Conservation (phyloP, 2,113 vertebrate genomes). For the Datnioides undecimradiatus region DNA sequence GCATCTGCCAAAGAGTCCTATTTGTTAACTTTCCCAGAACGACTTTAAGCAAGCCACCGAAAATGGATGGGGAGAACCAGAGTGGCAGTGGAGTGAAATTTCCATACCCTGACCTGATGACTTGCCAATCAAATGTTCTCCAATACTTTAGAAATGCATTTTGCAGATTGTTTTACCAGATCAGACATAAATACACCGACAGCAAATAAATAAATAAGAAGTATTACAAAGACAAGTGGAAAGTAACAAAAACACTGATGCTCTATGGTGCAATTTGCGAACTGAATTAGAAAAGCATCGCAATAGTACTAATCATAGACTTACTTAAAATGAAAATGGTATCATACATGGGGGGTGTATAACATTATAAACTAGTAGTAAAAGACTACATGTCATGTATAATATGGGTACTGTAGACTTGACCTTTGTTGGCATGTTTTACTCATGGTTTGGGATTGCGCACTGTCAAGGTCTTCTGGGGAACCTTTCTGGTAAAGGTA, state of each 20-base stretch:
- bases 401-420: neutral
- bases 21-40: neutral
- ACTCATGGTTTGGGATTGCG: constrained; percentile 6
- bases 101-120: neutral
- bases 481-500: no score
- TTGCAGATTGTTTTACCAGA: neutral
- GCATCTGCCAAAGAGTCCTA: neutral
- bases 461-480: constrained; percentile 15
- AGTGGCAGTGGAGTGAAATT: neutral
- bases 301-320: neutral
- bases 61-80: neutral
- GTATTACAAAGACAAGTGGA: neutral
- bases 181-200: neutral
- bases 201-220: neutral
- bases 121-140: neutral
- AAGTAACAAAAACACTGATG: neutral
- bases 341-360: neutral
- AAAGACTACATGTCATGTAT: neutral
- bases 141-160: neutral
- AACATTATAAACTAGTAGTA: neutral
- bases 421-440: neutral
- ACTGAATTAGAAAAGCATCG: neutral
- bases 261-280: neutral
- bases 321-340: neutral
- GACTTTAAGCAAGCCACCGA: neutral